Evolutionary conservation across 2,888 invertebrate genomes (phyloP), one percentile per base, ranked within the genome.

Genomic region (Labia minor): DNA sequence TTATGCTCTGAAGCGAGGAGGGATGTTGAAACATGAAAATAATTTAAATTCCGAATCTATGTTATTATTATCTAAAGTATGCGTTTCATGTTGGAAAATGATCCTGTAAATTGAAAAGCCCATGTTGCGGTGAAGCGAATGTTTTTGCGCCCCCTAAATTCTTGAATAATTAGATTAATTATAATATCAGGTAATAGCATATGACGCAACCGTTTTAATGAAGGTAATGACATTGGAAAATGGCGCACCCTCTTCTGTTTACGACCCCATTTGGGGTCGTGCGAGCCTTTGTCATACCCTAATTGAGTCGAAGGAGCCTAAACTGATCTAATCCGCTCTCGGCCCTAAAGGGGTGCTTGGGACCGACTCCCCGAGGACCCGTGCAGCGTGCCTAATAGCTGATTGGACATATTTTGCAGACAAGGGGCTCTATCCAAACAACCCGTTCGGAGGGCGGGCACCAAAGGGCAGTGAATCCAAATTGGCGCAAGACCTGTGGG

Each of bases 341-440:
- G 49, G 49, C 49, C 49, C 49, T 49, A 49, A 49, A 49, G 49
- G 49, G 49, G 49, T 49, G 49, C 49, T 49, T 49, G 49, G 49
- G 49, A 2, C n/a, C 49, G 49, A 16, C n/a, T 49, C 49, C 49
- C 49, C 49, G 16, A 16, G 49, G 49, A 49, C 49, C 49, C 49
- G 14, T 26, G 26, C 26, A 26, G 26, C 3, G n/a, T 49, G 49
- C 49, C 49, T 49, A 49, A 49, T 49, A 49, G 49, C 49, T 49
- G 49, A 49, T 49, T 49, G 49, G 49, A 49, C 49, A 49, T 49
- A 49, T 49, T 49, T 49, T 14, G 26, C 26, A 26, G 26, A 26
- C 26, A 26, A 26, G 26, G 26, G 49, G 49, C 49, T 49, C 49
- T 49, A 16, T 49, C 16, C 14, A 49, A 49, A 49, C 49, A 16